Base-by-base conservation (phyloP, 1,140 invertebrate species). In the Potamilus streckersoni region DNA sequence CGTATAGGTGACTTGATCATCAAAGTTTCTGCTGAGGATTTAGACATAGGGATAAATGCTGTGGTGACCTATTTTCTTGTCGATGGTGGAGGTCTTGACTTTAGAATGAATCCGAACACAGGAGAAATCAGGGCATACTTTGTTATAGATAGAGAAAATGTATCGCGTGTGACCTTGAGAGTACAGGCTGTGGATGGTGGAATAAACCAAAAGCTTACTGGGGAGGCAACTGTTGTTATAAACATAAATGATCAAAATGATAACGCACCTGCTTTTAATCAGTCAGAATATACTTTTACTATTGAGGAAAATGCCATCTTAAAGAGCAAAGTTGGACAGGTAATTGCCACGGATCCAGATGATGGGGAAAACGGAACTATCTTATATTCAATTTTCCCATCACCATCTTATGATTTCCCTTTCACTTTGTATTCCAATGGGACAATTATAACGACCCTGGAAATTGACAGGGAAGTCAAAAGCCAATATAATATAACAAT, bases 321-420 rank as follows among this genome's bases (percentile, higher is more conserved):
- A 6, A 96, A 95, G 0, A 93, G 94, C 5, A 92, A 92, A 81
- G 93, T 98, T 0, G 90, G 94, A 12, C 92, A 93, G 19, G 96
- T 99, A 0, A 93, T 94, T 85, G 97, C 97, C 1, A 90, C 95
- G 0, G 97, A 99, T 85, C 95, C 95, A 89, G 97, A 99, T 88
- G 92, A 93, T 0, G 96, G 95, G 2, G 92, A 93, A 1, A 98
- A 98, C 87, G 94, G 95, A 80, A 92, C 94, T 59, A 92, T 98
- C 55, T 93, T 92, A 93, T 70, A 80, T 38, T 69, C 67, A 61
- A 73, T 76, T 17, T 38, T 75, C 38, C 57, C 38, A n/a, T 63
- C 59, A 15, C 64, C 74, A 55, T 8, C 38, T 8, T 71, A 65
- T 64, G 74, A 81, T 56, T 75, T 83, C 27, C 84, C 84, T 11